Evolutionary conservation across 2,888 invertebrate genomes (phyloP).

Genomic region (Drosophila greeni): DNA sequence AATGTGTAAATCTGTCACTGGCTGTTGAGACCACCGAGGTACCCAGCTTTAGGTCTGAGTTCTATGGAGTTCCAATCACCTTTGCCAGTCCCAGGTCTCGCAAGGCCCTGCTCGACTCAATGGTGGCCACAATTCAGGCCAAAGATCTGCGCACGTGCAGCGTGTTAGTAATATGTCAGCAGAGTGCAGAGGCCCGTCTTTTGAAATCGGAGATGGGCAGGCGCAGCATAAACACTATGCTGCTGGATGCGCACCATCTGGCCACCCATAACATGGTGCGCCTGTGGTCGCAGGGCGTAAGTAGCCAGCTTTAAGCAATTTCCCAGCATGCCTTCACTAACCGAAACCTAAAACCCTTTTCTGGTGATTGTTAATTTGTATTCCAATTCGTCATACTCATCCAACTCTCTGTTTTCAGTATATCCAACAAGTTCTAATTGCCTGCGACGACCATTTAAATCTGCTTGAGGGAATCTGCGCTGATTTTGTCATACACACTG

Average conservation of each 20-base stretch:
- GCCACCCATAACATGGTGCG: not conserved
- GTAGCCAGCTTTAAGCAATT: not conserved
- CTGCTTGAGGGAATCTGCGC: not conserved
- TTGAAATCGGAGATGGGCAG: slow-evolving; percentile 14
- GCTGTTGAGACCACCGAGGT: not conserved
- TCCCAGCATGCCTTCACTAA: not conserved
- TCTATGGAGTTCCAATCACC: not conserved
- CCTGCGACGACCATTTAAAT: not conserved
- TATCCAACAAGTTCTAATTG: slow-evolving; percentile 11
- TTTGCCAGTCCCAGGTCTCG: not conserved
- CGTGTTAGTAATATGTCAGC: slow-evolving; percentile 21
- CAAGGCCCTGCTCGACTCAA: not conserved
- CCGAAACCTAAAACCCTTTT: not conserved
- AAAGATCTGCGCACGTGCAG: slow-evolving; percentile 1
- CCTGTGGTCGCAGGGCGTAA: slow-evolving; percentile 17
- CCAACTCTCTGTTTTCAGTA: slow-evolving; percentile 2
- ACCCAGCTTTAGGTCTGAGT: not conserved
- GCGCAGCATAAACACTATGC: not conserved
- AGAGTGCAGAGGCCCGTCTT: slow-evolving; percentile 6
- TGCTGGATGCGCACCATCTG: not conserved
- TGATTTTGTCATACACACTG: not conserved
- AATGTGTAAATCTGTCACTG: not conserved
- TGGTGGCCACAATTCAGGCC: slow-evolving; percentile 4
- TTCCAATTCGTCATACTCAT: not conserved
- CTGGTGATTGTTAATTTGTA: not conserved